phyloP scores from a whole-genome alignment of 2,113 vertebrate genomes.

The Galeopterus variegatus region DNA sequence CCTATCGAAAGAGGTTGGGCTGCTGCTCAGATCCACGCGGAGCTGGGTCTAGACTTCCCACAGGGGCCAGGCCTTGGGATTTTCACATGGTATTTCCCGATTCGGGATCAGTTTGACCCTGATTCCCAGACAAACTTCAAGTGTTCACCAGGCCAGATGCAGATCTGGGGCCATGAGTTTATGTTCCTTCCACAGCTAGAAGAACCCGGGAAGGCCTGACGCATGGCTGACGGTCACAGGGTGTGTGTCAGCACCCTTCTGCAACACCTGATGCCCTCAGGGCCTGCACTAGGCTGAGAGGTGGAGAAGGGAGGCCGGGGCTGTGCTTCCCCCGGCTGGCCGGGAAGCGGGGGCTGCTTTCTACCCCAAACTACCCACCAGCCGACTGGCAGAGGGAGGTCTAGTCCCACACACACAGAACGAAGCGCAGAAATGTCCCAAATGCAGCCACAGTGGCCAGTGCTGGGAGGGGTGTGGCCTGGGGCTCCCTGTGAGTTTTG shows the following conservation, averaged over 20 bases:
- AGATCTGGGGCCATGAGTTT: too few species aligned
- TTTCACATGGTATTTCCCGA: not conserved
- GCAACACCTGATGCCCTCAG: too few species aligned
- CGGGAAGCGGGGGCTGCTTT: not conserved
- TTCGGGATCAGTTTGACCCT: not conserved
- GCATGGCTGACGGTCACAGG: too few species aligned
- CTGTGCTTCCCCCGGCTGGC: too few species aligned
- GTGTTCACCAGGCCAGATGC: not conserved
- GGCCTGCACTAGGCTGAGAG: too few species aligned
- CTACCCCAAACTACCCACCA: too few species aligned
- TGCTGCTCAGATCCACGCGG: not conserved
- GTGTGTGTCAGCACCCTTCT: too few species aligned
- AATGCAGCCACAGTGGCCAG: not conserved
- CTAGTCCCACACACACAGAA: fast-evolving
- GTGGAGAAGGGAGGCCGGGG: too few species aligned
- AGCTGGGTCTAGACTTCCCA: not conserved
- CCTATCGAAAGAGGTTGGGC: too few species aligned
- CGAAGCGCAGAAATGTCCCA: not conserved
- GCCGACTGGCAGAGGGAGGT: not conserved
- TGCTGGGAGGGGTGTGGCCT: not conserved
- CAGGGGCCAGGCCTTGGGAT: not conserved
- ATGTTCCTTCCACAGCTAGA: too few species aligned
- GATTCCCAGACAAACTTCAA: not conserved
- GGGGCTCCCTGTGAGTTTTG: not conserved
- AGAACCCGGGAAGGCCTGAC: too few species aligned